These are phyloP conservation scores for Enteromius argenteus DNA, from an alignment of 2,797 vertebrate genomes.

Conservation along the genomic window DNA sequence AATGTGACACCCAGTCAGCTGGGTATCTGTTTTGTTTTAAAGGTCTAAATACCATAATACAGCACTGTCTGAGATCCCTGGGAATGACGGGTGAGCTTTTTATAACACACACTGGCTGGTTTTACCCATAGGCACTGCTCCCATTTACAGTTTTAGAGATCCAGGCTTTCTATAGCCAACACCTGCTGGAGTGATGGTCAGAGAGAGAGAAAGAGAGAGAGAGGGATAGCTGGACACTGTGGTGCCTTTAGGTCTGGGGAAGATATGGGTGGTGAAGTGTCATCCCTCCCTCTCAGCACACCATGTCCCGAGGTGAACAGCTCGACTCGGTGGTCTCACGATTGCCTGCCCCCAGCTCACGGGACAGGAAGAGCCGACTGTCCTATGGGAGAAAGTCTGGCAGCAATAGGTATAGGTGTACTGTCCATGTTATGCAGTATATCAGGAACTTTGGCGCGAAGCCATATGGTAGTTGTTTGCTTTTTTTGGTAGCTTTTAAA, in stretches of 20 bases:
- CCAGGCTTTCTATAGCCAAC: conserved; percentile 80
- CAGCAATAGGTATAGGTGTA: conserved; percentile 73
- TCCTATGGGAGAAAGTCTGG: conserved; percentile 72
- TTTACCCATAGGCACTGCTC: conserved; percentile 60
- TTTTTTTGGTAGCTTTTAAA: neutral
- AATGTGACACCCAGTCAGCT: conserved; percentile 13
- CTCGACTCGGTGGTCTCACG: conserved; percentile 71
- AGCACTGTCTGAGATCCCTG: conserved; percentile 53
- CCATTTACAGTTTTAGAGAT: conserved; percentile 70
- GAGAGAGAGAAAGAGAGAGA: conserved; percentile 53
- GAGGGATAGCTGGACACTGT: conserved; percentile 52
- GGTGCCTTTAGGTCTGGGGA: conserved; percentile 66
- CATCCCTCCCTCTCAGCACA: conserved; percentile 63
- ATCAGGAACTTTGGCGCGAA: neutral
- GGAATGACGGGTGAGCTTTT: conserved; percentile 52
- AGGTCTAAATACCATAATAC: conserved; percentile 45
- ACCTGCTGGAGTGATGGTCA: conserved; percentile 74
- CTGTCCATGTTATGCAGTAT: neutral
- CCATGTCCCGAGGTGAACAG: conserved; percentile 74
- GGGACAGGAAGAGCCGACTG: conserved; percentile 74
- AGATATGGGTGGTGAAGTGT: conserved; percentile 54
- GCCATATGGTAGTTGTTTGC: neutral
- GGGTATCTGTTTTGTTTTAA: conserved; percentile 56
- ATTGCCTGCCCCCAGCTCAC: conserved; percentile 71
- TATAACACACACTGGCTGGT: conserved; percentile 45